phyloP scores from a whole-genome alignment of 2,888 invertebrate genomes.

The Ophion ventricosus region DNA sequence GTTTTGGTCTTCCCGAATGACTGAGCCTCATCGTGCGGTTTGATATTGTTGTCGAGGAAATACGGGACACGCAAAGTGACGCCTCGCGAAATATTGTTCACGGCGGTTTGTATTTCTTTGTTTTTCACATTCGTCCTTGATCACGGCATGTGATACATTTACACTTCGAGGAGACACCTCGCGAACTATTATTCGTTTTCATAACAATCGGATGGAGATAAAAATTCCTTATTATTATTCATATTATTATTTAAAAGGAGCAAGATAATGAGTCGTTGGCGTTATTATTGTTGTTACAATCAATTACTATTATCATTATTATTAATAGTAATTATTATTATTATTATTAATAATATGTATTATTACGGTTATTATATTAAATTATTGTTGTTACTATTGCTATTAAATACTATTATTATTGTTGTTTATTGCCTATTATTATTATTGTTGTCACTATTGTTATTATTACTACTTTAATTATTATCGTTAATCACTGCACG shows the following conservation, averaged over 20 bases:
- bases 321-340: too few species aligned
- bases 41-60: background rate
- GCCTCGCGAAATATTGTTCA: background rate
- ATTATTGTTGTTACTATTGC: background rate
- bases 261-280: too few species aligned
- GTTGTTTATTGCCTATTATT: background rate
- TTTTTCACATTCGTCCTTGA: background rate
- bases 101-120: constrained; percentile 4
- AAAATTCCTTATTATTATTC: too few species aligned
- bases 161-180: background rate
- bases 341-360: background rate
- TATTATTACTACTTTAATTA: background rate
- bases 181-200: background rate
- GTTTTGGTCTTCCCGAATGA: background rate
- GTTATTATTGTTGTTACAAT: too few species aligned
- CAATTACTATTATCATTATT: too few species aligned
- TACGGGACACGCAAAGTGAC: background rate
- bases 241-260: too few species aligned
- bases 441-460: background rate
- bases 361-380: too few species aligned
- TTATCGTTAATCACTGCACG: too few species aligned
- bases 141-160: background rate
- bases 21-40: background rate
- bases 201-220: too few species aligned
- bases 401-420: background rate